Conservation (phyloP, 1,140 invertebrate genomes). For the Liolophura sinensis region DNA sequence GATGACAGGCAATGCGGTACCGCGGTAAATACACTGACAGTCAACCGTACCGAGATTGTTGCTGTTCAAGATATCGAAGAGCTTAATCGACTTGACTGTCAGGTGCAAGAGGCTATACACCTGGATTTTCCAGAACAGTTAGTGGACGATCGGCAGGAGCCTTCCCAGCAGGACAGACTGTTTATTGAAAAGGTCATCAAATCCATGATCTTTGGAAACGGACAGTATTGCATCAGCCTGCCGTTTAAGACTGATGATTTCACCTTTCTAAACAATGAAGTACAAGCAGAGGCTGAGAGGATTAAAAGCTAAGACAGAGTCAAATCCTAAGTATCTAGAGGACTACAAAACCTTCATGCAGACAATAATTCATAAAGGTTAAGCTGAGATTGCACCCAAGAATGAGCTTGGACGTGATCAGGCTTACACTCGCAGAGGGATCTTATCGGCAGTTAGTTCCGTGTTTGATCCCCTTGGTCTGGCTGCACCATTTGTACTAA, state of each 20-base stretch:
- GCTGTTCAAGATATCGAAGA: too few species aligned
- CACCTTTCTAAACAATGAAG: constrained; percentile 11
- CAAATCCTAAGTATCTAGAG: constrained; percentile 12
- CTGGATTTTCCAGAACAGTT: constrained; percentile 19
- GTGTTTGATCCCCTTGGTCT: constrained; percentile 32
- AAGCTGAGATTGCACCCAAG: constrained; percentile 14
- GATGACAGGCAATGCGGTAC: too few species aligned
- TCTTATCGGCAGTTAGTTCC: constrained; percentile 9
- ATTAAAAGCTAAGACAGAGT: constrained; percentile 9
- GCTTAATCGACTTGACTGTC: too few species aligned
- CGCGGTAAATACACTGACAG: too few species aligned
- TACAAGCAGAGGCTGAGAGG: constrained; percentile 13
- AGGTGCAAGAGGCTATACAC: too few species aligned
- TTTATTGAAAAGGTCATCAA: constrained; percentile 12
- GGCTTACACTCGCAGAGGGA: constrained; percentile 9
- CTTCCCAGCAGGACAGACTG: constrained; percentile 12
- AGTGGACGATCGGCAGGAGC: constrained; percentile 11
- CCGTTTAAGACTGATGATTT: constrained; percentile 6
- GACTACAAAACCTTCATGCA: constrained; percentile 19
- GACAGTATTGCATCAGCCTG: constrained; percentile 5
- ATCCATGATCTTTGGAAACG: constrained; percentile 8
- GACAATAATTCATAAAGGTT: constrained; percentile 13
- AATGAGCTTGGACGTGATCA: neutral
- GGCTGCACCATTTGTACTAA: constrained; percentile 7
- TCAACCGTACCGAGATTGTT: too few species aligned